Evolutionary conservation across 2,113 vertebrate species (phyloP).

Genomic region (Cranoglanis bouderius): DNA sequence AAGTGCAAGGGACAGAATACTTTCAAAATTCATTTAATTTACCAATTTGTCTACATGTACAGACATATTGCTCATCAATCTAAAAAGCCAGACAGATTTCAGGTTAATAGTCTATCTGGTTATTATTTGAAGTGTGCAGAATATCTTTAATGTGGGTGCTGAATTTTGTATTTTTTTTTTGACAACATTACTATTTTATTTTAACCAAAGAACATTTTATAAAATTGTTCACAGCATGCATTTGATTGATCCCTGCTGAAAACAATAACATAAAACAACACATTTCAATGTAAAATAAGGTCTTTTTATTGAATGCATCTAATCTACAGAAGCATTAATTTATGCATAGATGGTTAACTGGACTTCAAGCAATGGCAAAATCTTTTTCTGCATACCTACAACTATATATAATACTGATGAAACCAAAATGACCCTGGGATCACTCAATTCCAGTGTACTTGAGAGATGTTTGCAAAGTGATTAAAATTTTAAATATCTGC

Average conservation of each 20-base stretch:
- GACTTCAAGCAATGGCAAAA: not conserved
- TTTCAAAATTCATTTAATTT: not conserved
- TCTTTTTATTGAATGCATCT: not conserved
- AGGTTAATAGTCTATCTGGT: not conserved
- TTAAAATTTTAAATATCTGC: constrained; percentile 21
- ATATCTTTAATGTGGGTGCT: not conserved
- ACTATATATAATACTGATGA: not conserved
- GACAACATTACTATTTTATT: not conserved
- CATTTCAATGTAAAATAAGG: not conserved
- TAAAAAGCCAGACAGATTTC: too few species aligned
- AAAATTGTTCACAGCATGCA: not conserved
- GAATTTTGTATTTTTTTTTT: too few species aligned
- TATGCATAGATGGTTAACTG: not conserved
- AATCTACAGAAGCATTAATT: not conserved
- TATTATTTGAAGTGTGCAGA: not conserved
- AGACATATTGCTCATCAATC: too few species aligned
- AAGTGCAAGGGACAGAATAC: not conserved
- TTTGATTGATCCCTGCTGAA: not conserved
- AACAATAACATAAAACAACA: not conserved
- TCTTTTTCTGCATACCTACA: not conserved
- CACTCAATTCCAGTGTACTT: not conserved
- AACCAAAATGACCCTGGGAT: not conserved
- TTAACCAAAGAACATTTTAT: not conserved
- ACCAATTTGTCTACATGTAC: not conserved
- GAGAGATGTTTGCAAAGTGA: not conserved